These are phyloP conservation scores for Seira ritae DNA, from an alignment of 2,888 invertebrate genomes.

Conservation along the genomic window DNA sequence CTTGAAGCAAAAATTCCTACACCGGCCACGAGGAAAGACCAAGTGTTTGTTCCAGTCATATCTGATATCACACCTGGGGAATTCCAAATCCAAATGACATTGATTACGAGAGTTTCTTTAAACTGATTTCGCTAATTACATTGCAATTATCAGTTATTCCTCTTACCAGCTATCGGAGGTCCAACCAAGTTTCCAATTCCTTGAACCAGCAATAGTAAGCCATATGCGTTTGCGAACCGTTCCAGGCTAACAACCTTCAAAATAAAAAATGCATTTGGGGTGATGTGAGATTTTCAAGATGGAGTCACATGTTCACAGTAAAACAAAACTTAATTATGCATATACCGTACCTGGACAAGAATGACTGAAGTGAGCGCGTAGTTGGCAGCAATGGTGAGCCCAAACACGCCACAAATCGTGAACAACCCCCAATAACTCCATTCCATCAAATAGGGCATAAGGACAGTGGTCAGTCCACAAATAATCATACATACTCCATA, in stretches of 20 bases:
- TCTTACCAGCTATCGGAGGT: conserved; percentile 91
- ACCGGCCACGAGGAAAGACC: conserved; percentile 72
- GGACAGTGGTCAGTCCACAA: conserved; percentile 69
- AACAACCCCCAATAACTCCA: conserved; percentile 78
- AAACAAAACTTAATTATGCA: not conserved
- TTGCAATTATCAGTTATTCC: too few species aligned
- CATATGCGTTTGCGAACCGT: conserved; percentile 93
- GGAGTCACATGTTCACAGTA: not conserved
- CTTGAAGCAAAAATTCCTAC: conserved; percentile 71
- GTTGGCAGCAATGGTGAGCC: conserved; percentile 93
- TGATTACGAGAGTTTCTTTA: too few species aligned
- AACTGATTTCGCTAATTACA: too few species aligned
- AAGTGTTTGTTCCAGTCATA: conserved; percentile 80
- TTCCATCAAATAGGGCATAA: conserved; percentile 69
- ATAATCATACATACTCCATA: conserved; percentile 79
- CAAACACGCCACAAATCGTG: conserved; percentile 86
- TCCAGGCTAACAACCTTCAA: conserved; percentile 84
- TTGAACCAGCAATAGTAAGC: conserved; percentile 89
- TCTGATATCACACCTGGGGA: conserved; percentile 87
- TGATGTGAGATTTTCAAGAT: not conserved
- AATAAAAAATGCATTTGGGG: not conserved
- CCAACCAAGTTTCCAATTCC: conserved; percentile 93
- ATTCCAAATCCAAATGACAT: too few species aligned
- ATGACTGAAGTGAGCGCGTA: conserved; percentile 94
- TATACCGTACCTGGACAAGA: conserved; percentile 86